Evolutionary conservation across 2,888 invertebrate species (phyloP).

Genomic region (Drosophila greeni): DNA sequence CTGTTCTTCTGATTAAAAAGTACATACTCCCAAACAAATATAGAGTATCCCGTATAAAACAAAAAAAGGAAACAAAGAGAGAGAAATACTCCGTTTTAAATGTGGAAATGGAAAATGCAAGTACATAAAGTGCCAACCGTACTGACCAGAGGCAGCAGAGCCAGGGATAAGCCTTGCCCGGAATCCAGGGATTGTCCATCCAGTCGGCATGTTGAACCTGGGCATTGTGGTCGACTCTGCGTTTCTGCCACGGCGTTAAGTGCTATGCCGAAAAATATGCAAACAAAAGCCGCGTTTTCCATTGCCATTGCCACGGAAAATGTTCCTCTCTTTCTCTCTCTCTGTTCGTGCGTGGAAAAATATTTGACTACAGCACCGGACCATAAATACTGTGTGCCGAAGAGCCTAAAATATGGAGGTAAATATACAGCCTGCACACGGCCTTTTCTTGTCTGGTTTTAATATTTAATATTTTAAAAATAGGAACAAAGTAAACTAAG

Average conservation of each 20-base stretch:
- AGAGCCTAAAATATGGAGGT: constrained; percentile 9
- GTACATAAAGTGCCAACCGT: constrained; percentile 42
- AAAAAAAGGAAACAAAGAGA: constrained; percentile 14
- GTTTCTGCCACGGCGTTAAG: constrained; percentile 44
- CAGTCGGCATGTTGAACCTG: constrained; percentile 27
- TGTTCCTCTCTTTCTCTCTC: neutral
- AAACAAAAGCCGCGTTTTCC: constrained; percentile 43
- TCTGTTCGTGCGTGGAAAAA: constrained; percentile 47
- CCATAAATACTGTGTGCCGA: constrained; percentile 28
- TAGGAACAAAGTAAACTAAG: neutral
- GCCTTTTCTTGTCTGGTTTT: neutral
- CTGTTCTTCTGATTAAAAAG: accelerated
- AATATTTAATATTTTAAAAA: neutral
- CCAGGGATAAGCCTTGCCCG: constrained; percentile 38
- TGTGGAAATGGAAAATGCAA: constrained; percentile 56
- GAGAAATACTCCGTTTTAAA: constrained; percentile 43
- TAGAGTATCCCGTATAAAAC: neutral
- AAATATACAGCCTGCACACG: neutral
- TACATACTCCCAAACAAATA: neutral
- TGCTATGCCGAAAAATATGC: constrained; percentile 53
- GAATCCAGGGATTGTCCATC: constrained; percentile 21
- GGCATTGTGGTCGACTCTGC: constrained; percentile 53
- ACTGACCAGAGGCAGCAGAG: constrained; percentile 30
- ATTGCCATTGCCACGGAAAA: constrained; percentile 19
- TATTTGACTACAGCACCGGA: constrained; percentile 34